These are phyloP conservation scores for Huso huso DNA, from an alignment of 2,797 vertebrate genomes.

Conservation along the genomic window DNA sequence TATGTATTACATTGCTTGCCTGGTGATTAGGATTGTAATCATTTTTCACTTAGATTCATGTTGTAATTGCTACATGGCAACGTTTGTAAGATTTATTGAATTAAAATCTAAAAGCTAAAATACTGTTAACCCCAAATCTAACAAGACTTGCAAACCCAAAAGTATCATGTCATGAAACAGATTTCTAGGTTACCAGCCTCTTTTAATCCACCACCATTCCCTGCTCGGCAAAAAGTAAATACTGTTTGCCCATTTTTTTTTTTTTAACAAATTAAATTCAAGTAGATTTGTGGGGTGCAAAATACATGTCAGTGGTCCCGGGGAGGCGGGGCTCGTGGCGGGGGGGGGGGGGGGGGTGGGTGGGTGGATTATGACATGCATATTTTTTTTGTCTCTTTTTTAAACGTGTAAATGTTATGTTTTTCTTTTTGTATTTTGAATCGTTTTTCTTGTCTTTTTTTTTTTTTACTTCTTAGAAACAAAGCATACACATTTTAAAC, in stretches of 20 bases:
- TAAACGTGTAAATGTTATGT: constrained; percentile 18
- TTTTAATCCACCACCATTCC: constrained; percentile 66
- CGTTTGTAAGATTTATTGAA: no score
- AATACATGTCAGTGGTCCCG: constrained; percentile 33
- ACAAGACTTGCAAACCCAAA: no score
- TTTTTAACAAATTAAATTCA: constrained; percentile 21
- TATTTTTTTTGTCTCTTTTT: constrained; percentile 39
- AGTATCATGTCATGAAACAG: no score
- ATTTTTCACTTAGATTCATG: no score
- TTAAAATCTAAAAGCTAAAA: no score
- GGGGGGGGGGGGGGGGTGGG: no score
- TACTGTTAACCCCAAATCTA: no score
- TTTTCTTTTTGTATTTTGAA: constrained; percentile 35
- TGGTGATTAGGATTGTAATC: no score
- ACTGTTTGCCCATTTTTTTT: constrained; percentile 13
- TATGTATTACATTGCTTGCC: no score
- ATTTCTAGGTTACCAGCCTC: constrained; percentile 28
- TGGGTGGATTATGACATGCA: constrained; percentile 28
- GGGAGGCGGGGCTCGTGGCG: no score
- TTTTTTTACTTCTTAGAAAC: constrained; percentile 30
- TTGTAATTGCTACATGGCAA: no score
- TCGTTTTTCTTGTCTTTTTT: constrained; percentile 36
- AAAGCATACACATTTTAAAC: constrained; percentile 36
- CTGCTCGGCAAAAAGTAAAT: constrained; percentile 36
- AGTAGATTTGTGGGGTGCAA: constrained; percentile 40